Evolutionary conservation across 2,113 vertebrate species (phyloP).

Genomic region (Dendropsophus ebraccatus): DNA sequence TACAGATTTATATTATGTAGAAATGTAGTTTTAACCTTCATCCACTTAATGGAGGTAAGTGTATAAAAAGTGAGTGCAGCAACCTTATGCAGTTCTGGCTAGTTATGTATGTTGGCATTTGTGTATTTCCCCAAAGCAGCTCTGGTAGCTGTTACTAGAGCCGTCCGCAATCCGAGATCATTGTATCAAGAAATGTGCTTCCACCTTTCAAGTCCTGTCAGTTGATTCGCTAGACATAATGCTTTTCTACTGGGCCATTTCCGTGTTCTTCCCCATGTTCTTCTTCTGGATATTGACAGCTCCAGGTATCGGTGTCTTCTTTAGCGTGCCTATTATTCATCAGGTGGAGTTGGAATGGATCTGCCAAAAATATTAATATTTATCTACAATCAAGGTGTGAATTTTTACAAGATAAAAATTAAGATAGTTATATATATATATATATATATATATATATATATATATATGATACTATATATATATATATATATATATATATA

Average conservation of each 20-base stretch:
- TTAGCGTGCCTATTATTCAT: neutral
- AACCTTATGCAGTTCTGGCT: neutral
- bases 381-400: neutral
- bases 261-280: slow-evolving; percentile 73
- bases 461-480: too few relatives aligned
- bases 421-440: too few relatives aligned
- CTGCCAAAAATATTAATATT: neutral
- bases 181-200: neutral
- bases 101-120: neutral
- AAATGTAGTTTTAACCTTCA: neutral
- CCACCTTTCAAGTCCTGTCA: neutral
- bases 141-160: neutral
- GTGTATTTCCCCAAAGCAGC: neutral
- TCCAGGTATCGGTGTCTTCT: slow-evolving; percentile 62
- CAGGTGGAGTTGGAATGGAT: neutral
- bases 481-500: too few relatives aligned
- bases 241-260: slow-evolving; percentile 54
- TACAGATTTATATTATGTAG: neutral
- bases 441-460: too few relatives aligned
- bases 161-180: neutral
- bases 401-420: neutral
- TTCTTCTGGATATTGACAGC: slow-evolving; percentile 77
- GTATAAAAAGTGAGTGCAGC: neutral
- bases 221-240: slow-evolving; percentile 10
- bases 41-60: neutral